phyloP scores from a whole-genome alignment of 2,888 invertebrate genomes.

The Ectemnius lituratus region DNA sequence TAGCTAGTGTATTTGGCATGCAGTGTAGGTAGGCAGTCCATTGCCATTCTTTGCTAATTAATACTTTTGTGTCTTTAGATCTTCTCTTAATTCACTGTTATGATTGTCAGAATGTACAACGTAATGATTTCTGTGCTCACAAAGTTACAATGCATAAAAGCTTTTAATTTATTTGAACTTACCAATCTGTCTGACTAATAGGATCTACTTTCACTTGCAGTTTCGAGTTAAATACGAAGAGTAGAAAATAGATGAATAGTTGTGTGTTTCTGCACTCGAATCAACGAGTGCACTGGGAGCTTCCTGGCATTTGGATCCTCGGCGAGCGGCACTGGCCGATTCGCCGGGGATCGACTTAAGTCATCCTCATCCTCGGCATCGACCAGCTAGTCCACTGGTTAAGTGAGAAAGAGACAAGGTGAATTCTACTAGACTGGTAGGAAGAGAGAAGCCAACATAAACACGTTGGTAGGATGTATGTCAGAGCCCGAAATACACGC shows the following conservation, averaged over 20 bases:
- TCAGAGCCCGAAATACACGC: constrained; percentile 63
- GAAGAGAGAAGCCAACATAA: constrained; percentile 50
- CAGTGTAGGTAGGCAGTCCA: no score
- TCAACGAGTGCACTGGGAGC: neutral
- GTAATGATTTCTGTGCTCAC: no score
- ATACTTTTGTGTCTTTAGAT: no score
- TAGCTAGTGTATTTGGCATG: neutral
- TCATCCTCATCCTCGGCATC: constrained; percentile 26
- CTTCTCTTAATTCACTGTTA: no score
- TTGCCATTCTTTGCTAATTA: no score
- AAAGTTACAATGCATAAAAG: no score
- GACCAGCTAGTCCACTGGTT: constrained; percentile 9
- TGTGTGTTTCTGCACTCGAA: neutral
- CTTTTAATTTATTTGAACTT: no score
- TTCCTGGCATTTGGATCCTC: constrained; percentile 25
- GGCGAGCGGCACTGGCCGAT: constrained; percentile 28
- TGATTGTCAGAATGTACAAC: no score
- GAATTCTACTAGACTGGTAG: neutral
- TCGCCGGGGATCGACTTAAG: constrained; percentile 33
- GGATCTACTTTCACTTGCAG: no score
- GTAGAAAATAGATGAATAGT: neutral
- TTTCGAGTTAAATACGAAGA: no score
- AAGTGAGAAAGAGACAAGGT: constrained; percentile 26
- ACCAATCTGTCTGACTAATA: no score
- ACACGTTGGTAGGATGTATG: constrained; percentile 48